A percentile compares a stretch with the other conserved stretches of the same genome.
phyloP scores from a whole-genome alignment of 2,113 vertebrate genomes.

The Saiga tatarica region DNA sequence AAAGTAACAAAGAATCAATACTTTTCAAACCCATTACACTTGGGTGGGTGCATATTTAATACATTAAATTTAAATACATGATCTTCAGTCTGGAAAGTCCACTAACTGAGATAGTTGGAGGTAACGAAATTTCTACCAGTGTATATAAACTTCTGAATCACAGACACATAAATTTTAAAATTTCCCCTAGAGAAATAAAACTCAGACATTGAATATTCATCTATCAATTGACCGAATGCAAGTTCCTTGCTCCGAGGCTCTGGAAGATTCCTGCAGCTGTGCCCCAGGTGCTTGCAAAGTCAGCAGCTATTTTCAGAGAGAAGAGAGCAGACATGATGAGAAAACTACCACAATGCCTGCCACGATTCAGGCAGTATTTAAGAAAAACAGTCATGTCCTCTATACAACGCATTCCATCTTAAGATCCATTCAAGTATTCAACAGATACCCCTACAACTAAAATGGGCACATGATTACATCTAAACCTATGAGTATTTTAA shows the following conservation, averaged over 20 bases:
- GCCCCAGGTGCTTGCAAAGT: conserved; percentile 51
- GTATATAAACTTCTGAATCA: conserved; percentile 47
- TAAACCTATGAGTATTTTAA: not conserved
- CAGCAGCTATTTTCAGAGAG: conserved; percentile 52
- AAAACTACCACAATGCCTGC: not conserved
- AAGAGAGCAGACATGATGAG: conserved; percentile 7
- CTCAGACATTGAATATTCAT: conserved; percentile 71
- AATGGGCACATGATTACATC: not conserved
- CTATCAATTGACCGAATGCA: conserved; percentile 60
- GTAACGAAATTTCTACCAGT: conserved; percentile 45
- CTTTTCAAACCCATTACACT: not conserved
- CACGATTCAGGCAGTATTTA: not conserved
- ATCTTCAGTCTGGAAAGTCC: not conserved
- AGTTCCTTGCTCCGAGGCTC: conserved; percentile 63
- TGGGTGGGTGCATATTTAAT: not conserved
- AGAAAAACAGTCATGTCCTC: not conserved
- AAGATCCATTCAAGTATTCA: not conserved
- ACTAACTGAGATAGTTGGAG: not conserved
- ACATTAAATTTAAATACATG: not conserved
- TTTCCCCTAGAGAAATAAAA: conserved; percentile 71
- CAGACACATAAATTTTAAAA: conserved; percentile 67
- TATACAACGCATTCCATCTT: not conserved
- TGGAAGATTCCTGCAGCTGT: conserved; percentile 58
- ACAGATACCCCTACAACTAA: not conserved
- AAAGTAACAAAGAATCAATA: not conserved